phyloP scores from a whole-genome alignment of 2,888 invertebrate species.

The Thysanoteuthis rhombus region DNA sequence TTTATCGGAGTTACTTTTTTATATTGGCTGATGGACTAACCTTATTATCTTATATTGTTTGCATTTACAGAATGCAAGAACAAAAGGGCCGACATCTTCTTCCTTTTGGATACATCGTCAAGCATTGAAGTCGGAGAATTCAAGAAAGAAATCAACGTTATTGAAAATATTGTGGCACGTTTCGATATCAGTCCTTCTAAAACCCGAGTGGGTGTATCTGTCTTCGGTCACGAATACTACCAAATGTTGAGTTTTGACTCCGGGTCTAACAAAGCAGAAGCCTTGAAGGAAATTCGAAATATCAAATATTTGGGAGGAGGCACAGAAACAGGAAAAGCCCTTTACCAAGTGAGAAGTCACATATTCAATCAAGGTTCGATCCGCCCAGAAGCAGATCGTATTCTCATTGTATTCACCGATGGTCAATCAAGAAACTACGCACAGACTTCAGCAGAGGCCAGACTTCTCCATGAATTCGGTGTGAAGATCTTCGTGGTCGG shows the following conservation, averaged over 20 bases:
- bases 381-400: slow-evolving; percentile 38
- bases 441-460: slow-evolving; percentile 38
- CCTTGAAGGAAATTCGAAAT: neutral
- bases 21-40: too few species aligned
- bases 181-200: neutral
- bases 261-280: neutral
- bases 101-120: slow-evolving; percentile 22
- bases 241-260: neutral
- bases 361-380: slow-evolving; percentile 37
- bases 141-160: slow-evolving; percentile 21
- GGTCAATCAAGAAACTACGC: slow-evolving; percentile 41
- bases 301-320: slow-evolving; percentile 39
- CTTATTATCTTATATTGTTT: too few species aligned
- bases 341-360: slow-evolving; percentile 39
- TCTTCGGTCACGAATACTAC: neutral
- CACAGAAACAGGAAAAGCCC: slow-evolving; percentile 43
- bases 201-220: neutral
- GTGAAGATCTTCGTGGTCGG: slow-evolving; percentile 46
- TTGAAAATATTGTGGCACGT: neutral
- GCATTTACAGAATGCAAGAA: neutral
- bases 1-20: too few species aligned
- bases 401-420: slow-evolving; percentile 47
- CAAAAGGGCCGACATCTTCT: neutral
- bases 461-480: too few species aligned
- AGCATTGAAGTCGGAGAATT: neutral